phyloP scores from a whole-genome alignment of 2,888 invertebrate genomes.

The Dasysyrphus tricinctus region DNA sequence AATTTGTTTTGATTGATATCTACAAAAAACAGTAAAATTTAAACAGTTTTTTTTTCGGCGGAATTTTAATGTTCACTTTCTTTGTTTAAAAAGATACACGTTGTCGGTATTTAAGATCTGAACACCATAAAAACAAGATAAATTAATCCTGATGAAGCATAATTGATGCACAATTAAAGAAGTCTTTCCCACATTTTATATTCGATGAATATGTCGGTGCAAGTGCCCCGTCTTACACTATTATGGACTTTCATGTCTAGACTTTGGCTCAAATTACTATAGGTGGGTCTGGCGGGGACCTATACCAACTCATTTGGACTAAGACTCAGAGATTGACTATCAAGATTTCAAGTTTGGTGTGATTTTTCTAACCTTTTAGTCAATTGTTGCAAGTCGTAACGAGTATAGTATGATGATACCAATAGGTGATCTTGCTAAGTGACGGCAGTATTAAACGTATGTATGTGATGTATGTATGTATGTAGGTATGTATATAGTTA shows the following conservation, averaged over 20 bases:
- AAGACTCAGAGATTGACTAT: neutral
- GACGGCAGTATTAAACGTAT: neutral
- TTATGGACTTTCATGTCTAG: neutral
- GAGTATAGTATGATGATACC: neutral
- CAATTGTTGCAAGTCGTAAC: slow-evolving; percentile 19
- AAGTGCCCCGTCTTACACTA: neutral
- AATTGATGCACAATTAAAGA: slow-evolving; percentile 56
- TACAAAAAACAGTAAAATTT: slow-evolving; percentile 25
- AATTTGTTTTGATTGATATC: slow-evolving; percentile 37
- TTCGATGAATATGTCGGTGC: slow-evolving; percentile 14
- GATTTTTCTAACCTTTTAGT: slow-evolving; percentile 52
- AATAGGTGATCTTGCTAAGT: slow-evolving; percentile 26
- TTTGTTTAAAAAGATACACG: slow-evolving; percentile 31
- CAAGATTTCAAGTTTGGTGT: slow-evolving; percentile 50
- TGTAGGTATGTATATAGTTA: neutral
- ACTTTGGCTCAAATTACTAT: slow-evolving; percentile 17
- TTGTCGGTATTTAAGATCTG: neutral
- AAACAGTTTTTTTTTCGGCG: slow-evolving; percentile 18
- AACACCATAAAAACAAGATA: slow-evolving; percentile 33
- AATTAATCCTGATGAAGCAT: slow-evolving; percentile 18
- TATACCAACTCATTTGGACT: neutral
- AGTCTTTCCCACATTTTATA: slow-evolving; percentile 51
- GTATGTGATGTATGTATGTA: neutral
- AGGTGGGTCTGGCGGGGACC: neutral
- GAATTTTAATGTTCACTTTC: slow-evolving; percentile 57